phyloP scores from a whole-genome alignment of 2,797 vertebrate species.

The Sparus aurata region DNA sequence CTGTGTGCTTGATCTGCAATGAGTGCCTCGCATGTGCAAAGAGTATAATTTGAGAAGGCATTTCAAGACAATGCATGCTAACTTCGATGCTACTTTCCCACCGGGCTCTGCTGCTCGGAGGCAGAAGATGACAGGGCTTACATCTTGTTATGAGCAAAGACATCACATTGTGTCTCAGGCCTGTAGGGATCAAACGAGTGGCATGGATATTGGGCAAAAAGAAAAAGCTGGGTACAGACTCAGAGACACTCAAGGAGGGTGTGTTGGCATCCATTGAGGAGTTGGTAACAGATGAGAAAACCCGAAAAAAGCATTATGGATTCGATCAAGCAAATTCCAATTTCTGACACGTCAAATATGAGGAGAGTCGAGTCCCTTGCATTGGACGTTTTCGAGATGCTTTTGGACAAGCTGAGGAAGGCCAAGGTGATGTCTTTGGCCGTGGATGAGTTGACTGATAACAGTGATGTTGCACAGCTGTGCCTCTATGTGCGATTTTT shows the following conservation, averaged over 20 bases:
- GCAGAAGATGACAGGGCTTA: no score
- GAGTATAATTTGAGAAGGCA: no score
- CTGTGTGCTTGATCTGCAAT: constrained; percentile 9
- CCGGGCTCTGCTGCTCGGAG: no score
- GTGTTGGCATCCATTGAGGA: not conserved
- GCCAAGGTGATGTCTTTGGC: not conserved
- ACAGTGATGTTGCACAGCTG: not conserved
- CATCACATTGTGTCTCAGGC: no score
- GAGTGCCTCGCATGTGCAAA: no score
- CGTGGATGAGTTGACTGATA: not conserved
- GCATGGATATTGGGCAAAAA: no score
- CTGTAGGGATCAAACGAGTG: no score
- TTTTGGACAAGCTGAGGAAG: not conserved
- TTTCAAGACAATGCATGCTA: no score
- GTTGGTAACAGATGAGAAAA: not conserved
- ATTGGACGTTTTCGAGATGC: not conserved
- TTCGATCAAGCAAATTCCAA: not conserved
- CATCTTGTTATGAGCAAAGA: no score
- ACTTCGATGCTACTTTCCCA: no score
- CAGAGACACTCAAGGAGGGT: not conserved
- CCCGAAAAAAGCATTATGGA: not conserved
- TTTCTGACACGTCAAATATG: not conserved
- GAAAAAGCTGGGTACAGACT: not conserved
- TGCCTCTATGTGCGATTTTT: not conserved
- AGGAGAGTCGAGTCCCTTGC: not conserved